A percentile compares a stretch with the other conserved stretches of the same genome.
phyloP scores from a whole-genome alignment of 2,888 invertebrate species.

The Nemapogon koenigi region DNA sequence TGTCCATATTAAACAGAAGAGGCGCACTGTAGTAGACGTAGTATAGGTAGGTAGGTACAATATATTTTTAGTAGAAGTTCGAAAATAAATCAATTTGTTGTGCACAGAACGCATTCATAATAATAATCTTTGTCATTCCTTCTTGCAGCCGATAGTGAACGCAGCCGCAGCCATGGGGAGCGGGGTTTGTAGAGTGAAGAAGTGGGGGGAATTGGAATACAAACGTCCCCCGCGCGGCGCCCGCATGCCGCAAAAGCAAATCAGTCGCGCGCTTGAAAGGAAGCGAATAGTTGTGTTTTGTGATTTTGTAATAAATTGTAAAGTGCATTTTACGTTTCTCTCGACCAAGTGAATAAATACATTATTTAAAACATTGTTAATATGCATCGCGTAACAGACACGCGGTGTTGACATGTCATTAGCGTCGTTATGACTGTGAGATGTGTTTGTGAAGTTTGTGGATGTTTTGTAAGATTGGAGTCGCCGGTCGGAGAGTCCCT shows the following conservation, averaged over 20 bases:
- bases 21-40: too few species aligned
- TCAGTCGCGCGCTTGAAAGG: slow-evolving; percentile 43
- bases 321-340: slow-evolving; percentile 52
- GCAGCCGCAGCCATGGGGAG: too few species aligned
- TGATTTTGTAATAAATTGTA: slow-evolving; percentile 52
- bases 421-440: slow-evolving; percentile 30
- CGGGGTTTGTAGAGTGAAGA: too few species aligned
- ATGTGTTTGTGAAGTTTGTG: slow-evolving; percentile 38
- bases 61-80: too few species aligned
- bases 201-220: too few species aligned
- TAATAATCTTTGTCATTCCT: slow-evolving; percentile 18
- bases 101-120: slow-evolving; percentile 17
- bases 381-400: too few species aligned
- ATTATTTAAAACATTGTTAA: too few species aligned
- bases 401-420: too few species aligned
- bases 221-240: slow-evolving; percentile 30
- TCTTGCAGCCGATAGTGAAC: slow-evolving; percentile 20
- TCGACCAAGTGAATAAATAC: too few species aligned
- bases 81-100: too few species aligned
- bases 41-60: too few species aligned
- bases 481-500: slow-evolving; percentile 63
- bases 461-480: slow-evolving; percentile 48
- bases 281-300: slow-evolving; percentile 54
- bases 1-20: too few species aligned
- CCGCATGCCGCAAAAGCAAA: slow-evolving; percentile 40